Evolutionary conservation across 2,888 invertebrate genomes (phyloP).

Genomic region (Coleophora flavipennella): DNA sequence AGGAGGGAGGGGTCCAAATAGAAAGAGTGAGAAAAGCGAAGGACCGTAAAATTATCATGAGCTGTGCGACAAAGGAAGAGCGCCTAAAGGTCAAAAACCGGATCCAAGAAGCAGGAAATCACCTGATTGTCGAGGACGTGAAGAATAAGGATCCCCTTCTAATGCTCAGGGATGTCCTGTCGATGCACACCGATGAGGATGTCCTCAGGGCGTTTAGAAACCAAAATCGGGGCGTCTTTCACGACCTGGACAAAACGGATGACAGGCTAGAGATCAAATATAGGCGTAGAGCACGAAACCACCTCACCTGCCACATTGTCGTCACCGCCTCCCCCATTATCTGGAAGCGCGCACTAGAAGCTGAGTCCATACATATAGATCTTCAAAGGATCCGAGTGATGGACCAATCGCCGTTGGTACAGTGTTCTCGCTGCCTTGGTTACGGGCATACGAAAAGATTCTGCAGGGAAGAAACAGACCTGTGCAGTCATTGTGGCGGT

Average conservation of each 20-base stretch:
- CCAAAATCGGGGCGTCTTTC: neutral
- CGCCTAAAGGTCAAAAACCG: neutral
- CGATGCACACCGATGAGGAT: neutral
- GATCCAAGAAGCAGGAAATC: neutral
- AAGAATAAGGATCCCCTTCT: slow-evolving; percentile 9
- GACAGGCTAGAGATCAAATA: neutral
- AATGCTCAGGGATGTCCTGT: slow-evolving; percentile 2
- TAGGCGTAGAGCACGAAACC: neutral
- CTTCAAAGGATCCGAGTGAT: slow-evolving; percentile 8
- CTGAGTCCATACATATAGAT: slow-evolving; percentile 12
- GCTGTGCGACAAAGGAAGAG: slow-evolving; percentile 6
- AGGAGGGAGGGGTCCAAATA: slow-evolving; percentile 6
- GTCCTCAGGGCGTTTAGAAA: neutral
- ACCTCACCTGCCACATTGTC: neutral
- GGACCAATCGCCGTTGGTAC: slow-evolving; percentile 15
- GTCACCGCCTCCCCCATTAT: slow-evolving; percentile 5
- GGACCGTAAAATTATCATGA: slow-evolving; percentile 8
- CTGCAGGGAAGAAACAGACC: neutral
- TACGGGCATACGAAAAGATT: neutral
- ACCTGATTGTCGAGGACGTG: neutral
- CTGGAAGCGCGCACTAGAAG: slow-evolving; percentile 3
- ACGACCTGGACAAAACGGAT: neutral
- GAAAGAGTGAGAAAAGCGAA: slow-evolving; percentile 11
- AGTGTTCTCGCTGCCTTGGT: slow-evolving; percentile 5
- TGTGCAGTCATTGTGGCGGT: neutral